These are phyloP conservation scores for Botrylloides violaceus DNA, from an alignment of 23 tunicate species.

Conservation along the genomic window DNA sequence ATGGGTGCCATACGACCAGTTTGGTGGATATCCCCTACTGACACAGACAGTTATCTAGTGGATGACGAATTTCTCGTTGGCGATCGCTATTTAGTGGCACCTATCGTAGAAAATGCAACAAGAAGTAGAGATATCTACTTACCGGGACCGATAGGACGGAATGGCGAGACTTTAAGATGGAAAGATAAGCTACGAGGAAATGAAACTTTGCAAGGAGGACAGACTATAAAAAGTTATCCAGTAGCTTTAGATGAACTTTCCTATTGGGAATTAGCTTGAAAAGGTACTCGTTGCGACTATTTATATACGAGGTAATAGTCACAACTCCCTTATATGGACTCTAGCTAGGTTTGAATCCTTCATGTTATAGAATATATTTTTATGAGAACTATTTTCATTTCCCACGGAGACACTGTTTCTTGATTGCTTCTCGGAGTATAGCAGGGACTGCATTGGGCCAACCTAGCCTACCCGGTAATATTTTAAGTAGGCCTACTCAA, in stretches of 20 bases:
- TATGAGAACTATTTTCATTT: too few species aligned
- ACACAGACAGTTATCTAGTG: slow-evolving; percentile 32
- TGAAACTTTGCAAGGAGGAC: slow-evolving; percentile 34
- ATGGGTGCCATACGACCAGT: slow-evolving; percentile 81
- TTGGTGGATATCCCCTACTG: slow-evolving; percentile 67
- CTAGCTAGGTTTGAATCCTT: too few species aligned
- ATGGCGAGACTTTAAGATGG: slow-evolving; percentile 48
- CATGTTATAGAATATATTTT: too few species aligned
- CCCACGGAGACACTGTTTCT: too few species aligned
- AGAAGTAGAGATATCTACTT: slow-evolving; percentile 67
- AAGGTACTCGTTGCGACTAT: too few species aligned
- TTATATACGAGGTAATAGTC: too few species aligned
- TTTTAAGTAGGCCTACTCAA: too few species aligned
- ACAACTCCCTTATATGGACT: too few species aligned
- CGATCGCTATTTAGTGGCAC: slow-evolving; percentile 75
- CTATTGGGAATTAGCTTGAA: slow-evolving; percentile 68
- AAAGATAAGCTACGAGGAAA: slow-evolving; percentile 38
- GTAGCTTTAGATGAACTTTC: slow-evolving; percentile 67
- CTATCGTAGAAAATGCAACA: slow-evolving; percentile 55
- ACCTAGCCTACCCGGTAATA: too few species aligned
- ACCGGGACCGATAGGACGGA: slow-evolving; percentile 50
- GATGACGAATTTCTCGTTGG: slow-evolving; percentile 85
- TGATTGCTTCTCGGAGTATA: too few species aligned
- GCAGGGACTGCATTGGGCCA: too few species aligned
- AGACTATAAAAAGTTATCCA: slow-evolving; percentile 27